Base-by-base conservation (phyloP, 1,140 invertebrate species). In the Zaprionus lachaisei region DNA sequence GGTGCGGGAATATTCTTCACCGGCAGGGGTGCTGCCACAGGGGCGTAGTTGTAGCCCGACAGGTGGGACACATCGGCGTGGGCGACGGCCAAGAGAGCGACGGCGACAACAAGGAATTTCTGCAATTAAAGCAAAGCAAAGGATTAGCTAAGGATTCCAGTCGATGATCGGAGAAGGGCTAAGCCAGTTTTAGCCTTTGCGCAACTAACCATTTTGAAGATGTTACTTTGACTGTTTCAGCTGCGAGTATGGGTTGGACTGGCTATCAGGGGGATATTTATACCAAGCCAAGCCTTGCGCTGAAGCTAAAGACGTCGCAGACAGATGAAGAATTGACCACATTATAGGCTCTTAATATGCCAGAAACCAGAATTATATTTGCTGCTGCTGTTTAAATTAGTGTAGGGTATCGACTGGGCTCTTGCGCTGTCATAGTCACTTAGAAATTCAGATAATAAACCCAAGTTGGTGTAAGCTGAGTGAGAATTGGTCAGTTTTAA, bases 21-120 rank as follows among this genome's bases (percentile, higher is more conserved):
- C 38, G 81, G 74, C 41, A 55, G 3, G 2, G 74, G 81, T 54
- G 78, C 82, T 28, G 54, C 1, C 47, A 81, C 85, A 22, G 81
- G 77, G n/a, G 72, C 75, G 37, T 92, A 92, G 76, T 79, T 89
- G 72, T 92, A 92, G 14, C 90, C 90, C 14, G 83, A 82, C 69
- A 91, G 76, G 20, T 91, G 89, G n/a, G 90, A 91, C 47, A 92
- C 84, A 90, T 92, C 83, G 72, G 91, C 91, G 60, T 89, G 80
- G 78, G 78, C 91, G 61, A 84, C 80, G 28, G 86, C 91, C 91
- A 92, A 41, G n/a, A 92, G 49, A 57, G 84, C 81, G 34, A 89
- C 58, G 84, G 77, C 83, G 62, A 89, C 73, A 73, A 82, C 66
- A 49, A 91, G 77, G 47, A 91, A 68, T 82, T 91, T 91, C 89